Evolutionary conservation across 2,797 vertebrate genomes (phyloP), one percentile per base, ranked within the genome.

Genomic region (Sebastes kiyomatsui): DNA sequence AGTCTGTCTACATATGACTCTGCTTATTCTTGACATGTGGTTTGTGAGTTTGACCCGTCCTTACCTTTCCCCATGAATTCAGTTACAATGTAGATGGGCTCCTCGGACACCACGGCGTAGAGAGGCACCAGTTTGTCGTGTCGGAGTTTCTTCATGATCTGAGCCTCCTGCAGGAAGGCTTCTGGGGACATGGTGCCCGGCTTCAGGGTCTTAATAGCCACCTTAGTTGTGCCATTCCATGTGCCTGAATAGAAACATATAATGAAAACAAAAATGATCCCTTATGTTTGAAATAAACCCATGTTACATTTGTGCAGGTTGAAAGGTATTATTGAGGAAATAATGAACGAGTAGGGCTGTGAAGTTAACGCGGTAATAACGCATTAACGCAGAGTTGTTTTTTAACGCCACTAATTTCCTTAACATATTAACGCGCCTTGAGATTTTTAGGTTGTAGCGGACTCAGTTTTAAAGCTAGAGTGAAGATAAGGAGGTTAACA

Each of bases 121-220:
- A 99, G 96, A 0, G 97, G 98, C 87, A 99, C 98, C 77, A 99
- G 96, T 81, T 99, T 99, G 94, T 99, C 98, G 0, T 99, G 98
- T 56, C 98, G 92, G 16, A 99, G 95, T 49, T 99, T 99, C 95
- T 99, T 99, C 98, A 99, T 99, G 90, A 99, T 98, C 92, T 99
- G 98, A 66, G 98, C 98, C 91, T 99, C 98, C 87, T 99, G 98
- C 82, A 99, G 95, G 94, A 99, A 99, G 32, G 98, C 98, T 90
- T 99, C 98, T 22, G 98, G 98, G 80, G 99, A 99, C 98, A 99
- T 99, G 88, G 98, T 99, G 87, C 98, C 98, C 5, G 97, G 97
- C 84, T 99, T 99, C 79, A 99, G 95, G 76, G 98, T 99, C 96
- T 99, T 99, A 86, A 99, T 99, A 0, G 98, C 98, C 90, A 99